Conservation (phyloP, 2,888 invertebrate genomes). For the Drosophila lacicola region DNA sequence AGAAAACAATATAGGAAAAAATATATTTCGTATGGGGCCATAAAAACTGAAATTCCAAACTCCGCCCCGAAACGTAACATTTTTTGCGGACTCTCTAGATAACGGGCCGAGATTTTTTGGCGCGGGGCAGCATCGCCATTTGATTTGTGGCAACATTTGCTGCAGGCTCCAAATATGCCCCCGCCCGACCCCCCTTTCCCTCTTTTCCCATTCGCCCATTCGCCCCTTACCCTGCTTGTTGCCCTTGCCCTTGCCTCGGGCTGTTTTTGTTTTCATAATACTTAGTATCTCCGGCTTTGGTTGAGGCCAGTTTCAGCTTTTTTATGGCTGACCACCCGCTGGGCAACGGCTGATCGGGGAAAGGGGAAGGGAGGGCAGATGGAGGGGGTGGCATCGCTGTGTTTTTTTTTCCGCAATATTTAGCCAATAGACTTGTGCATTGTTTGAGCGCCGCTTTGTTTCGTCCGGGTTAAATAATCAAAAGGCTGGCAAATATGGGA, state of each 20-base stretch:
- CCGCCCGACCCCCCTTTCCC: neutral
- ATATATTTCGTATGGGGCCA: conserved; percentile 43
- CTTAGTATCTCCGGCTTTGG: conserved; percentile 27
- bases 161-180: conserved; percentile 53
- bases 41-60: conserved; percentile 59
- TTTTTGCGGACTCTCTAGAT: conserved; percentile 51
- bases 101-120: conserved; percentile 61
- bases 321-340: conserved; percentile 57
- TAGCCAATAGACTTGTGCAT: conserved; percentile 72
- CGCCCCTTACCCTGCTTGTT: too few species aligned
- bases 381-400: neutral
- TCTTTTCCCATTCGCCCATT: too few species aligned
- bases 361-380: too few species aligned
- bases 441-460: conserved; percentile 69
- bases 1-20: conserved; percentile 42
- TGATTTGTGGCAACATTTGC: conserved; percentile 75
- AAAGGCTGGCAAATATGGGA: conserved; percentile 20
- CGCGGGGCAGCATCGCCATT: conserved; percentile 41
- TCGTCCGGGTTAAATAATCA: conserved; percentile 59
- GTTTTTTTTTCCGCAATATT: conserved; percentile 60
- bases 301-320: conserved; percentile 16
- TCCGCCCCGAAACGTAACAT: conserved; percentile 15
- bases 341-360: neutral
- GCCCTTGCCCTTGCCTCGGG: too few species aligned
- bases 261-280: conserved; percentile 6